Evolutionary conservation across 2,888 invertebrate species (phyloP).

Genomic region (Volucella zonaria): DNA sequence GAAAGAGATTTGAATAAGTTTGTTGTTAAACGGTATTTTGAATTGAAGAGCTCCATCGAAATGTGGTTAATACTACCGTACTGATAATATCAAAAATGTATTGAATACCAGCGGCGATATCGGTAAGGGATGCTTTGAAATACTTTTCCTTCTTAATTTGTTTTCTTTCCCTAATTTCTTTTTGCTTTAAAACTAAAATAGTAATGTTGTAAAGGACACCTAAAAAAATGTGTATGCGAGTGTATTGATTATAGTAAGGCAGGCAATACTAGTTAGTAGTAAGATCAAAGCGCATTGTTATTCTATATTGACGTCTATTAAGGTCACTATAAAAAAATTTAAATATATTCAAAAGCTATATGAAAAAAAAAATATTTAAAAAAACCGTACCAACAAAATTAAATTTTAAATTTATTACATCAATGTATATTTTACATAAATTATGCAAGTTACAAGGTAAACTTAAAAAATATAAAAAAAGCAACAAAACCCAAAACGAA

Average conservation of each 20-base stretch:
- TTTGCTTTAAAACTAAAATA: background rate
- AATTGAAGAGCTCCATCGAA: too few species aligned
- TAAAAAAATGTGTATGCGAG: conserved; percentile 29
- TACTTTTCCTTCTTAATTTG: too few species aligned
- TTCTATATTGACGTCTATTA: conserved; percentile 19
- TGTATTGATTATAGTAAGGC: conserved; percentile 29
- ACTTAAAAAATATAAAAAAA: conserved; percentile 46
- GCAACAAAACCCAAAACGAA: conserved; percentile 38
- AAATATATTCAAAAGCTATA: too few species aligned
- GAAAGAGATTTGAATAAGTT: too few species aligned
- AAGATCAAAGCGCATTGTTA: conserved; percentile 27
- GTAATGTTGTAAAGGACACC: conserved; percentile 32
- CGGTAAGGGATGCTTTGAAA: too few species aligned
- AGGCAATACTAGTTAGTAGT: conserved; percentile 56
- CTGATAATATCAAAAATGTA: too few species aligned
- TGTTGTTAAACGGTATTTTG: too few species aligned
- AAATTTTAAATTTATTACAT: conserved; percentile 54
- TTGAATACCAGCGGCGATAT: too few species aligned
- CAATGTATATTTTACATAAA: conserved; percentile 73
- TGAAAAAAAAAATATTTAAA: conserved; percentile 36
- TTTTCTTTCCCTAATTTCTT: background rate
- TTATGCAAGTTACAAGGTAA: conserved; percentile 49
- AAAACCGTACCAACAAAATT: conserved; percentile 68
- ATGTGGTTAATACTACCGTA: too few species aligned
- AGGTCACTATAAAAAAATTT: conserved; percentile 10